Conservation (phyloP, 2,888 invertebrate genomes). For the Nebria salina region DNA sequence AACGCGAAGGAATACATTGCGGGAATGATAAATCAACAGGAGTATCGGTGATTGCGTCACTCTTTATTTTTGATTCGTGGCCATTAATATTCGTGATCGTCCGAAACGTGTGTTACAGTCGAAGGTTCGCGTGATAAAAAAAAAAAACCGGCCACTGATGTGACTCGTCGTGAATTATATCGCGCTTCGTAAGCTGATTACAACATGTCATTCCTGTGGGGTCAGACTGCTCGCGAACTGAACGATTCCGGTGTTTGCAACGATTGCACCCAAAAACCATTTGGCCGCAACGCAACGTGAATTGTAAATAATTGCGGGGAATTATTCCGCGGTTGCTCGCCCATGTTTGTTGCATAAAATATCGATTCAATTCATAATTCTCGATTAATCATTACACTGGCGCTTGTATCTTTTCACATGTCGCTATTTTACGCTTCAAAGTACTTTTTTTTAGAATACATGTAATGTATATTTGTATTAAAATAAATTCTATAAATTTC, state of each 20-base stretch:
- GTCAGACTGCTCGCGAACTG: neutral
- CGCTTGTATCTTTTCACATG: conserved; percentile 38
- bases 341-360: conserved; percentile 35
- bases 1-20: conserved; percentile 11
- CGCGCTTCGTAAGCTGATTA: conserved; percentile 42
- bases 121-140: conserved; percentile 35
- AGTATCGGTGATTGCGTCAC: conserved; percentile 30
- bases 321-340: conserved; percentile 32
- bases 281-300: conserved; percentile 40
- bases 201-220: conserved; percentile 21
- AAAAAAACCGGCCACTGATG: conserved; percentile 30
- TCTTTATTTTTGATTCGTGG: conserved; percentile 38
- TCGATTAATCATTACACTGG: conserved; percentile 33
- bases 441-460: conserved; percentile 22
- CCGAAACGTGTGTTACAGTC: conserved; percentile 20
- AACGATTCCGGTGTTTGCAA: conserved; percentile 33
- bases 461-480: neutral
- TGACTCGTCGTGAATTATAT: conserved; percentile 39
- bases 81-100: conserved; percentile 15
- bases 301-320: conserved; percentile 44
- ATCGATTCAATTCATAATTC: conserved; percentile 45
- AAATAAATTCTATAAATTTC: conserved; percentile 11
- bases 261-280: conserved; percentile 44
- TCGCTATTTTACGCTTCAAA: conserved; percentile 27
- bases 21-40: conserved; percentile 22